Percentiles rank a stretch among this genome's conserved stretches.
Conservation (phyloP, 1,140 invertebrate genomes). For the Teleopsis dalmanni region DNA sequence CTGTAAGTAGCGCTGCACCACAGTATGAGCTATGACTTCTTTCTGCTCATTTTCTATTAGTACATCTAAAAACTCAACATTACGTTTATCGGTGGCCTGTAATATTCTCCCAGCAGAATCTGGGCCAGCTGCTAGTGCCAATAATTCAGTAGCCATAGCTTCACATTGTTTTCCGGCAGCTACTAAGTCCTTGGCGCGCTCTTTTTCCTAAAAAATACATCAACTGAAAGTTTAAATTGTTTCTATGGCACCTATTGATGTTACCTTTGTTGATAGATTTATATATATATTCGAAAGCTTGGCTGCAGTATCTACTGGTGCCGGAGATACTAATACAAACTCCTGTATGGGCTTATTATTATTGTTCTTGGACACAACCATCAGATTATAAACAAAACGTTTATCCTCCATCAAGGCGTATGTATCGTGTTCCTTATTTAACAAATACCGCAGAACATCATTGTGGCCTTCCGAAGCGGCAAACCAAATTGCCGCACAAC, state of each 20-base stretch:
- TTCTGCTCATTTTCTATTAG: constrained; percentile 98
- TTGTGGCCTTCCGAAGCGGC: constrained; percentile 95
- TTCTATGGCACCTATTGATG: background rate
- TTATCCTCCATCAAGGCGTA: constrained; percentile 95
- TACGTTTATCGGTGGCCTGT: constrained; percentile 83
- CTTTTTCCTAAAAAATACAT: constrained; percentile 71
- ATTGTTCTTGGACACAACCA: constrained; percentile 95
- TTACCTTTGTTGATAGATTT: constrained; percentile 73
- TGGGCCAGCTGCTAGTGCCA: constrained; percentile 86
- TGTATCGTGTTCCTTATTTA: constrained; percentile 96
- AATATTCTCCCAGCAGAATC: constrained; percentile 88
- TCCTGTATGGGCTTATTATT: constrained; percentile 95
- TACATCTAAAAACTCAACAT: constrained; percentile 92
- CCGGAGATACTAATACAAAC: constrained; percentile 91
- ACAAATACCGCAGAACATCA: constrained; percentile 88
- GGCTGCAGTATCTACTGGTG: constrained; percentile 95
- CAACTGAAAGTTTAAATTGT: no score
- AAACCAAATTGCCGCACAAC: constrained; percentile 94
- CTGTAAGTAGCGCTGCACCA: constrained; percentile 81
- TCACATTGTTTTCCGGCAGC: constrained; percentile 93
- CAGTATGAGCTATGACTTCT: constrained; percentile 86
- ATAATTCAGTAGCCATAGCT: constrained; percentile 90
- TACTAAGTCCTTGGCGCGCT: constrained; percentile 91
- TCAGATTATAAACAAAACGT: constrained; percentile 96
- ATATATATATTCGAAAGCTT: constrained; percentile 93